These are phyloP conservation scores for Brachyrhaphis roseni DNA, from an alignment of 2,797 vertebrate genomes.

Conservation along the genomic window DNA sequence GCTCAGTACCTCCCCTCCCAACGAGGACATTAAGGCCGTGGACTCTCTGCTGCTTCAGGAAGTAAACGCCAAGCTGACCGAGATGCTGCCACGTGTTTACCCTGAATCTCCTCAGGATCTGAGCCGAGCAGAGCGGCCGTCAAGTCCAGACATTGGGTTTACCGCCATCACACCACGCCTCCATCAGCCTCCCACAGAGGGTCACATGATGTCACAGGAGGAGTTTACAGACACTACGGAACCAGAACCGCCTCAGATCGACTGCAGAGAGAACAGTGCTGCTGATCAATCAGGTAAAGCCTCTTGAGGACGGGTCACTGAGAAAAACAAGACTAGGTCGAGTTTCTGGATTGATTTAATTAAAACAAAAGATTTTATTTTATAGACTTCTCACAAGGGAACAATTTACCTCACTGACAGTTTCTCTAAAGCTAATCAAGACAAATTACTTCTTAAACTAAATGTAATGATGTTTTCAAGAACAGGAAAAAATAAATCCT, in stretches of 20 bases:
- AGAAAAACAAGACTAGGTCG: not conserved
- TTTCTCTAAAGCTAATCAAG: not conserved
- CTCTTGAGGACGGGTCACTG: not conserved
- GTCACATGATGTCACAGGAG: constrained; percentile 1
- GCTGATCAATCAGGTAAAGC: constrained; percentile 53
- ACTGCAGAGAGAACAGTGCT: not conserved
- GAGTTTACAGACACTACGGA: not conserved
- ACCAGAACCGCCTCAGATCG: not conserved
- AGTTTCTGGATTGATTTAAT: not conserved
- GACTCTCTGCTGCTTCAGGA: constrained; percentile 19
- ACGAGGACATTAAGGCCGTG: constrained; percentile 11
- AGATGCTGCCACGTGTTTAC: constrained; percentile 11
- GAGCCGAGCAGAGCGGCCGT: not conserved
- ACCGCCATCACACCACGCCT: not conserved
- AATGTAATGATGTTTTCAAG: not conserved
- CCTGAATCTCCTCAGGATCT: constrained; percentile 3
- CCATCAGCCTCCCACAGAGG: not conserved
- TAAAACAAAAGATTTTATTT: not conserved
- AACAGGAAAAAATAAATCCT: not conserved
- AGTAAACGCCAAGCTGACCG: not conserved
- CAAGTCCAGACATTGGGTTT: constrained; percentile 1
- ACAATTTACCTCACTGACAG: not conserved
- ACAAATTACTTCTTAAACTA: not conserved
- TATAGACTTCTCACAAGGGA: not conserved
- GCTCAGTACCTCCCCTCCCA: not conserved